Evolutionary conservation across 64 coral and sea anemone genomes (phyloP).

Genomic region (Hydrozoanthus tunicans): DNA sequence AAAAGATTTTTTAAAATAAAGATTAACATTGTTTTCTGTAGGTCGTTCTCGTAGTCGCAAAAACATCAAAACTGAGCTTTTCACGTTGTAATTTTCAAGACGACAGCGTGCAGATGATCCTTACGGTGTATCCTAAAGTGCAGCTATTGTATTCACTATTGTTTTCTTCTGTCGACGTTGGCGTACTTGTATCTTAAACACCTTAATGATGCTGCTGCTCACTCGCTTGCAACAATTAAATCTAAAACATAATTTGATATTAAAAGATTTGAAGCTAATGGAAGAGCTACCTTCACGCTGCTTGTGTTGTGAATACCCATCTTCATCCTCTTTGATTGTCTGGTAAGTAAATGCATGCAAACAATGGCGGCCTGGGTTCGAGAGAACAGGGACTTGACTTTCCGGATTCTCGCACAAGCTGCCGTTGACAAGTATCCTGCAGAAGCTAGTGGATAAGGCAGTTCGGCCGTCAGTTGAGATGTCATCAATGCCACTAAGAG

Average conservation of each 20-base stretch:
- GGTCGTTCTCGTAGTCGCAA: too few relatives aligned
- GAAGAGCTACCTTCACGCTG: not conserved
- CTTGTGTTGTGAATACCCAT: not conserved
- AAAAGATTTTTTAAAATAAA: too few relatives aligned
- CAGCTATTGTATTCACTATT: too few relatives aligned
- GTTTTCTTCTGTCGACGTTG: too few relatives aligned
- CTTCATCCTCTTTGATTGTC: not conserved
- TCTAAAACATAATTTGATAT: not conserved
- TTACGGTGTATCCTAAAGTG: too few relatives aligned
- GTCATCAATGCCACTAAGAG: not conserved
- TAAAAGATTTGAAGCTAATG: not conserved
- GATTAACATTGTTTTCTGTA: too few relatives aligned
- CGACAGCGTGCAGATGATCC: too few relatives aligned
- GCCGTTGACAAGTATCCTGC: slow-evolving; percentile 45
- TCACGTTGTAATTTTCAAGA: too few relatives aligned
- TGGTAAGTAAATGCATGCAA: slow-evolving; percentile 48
- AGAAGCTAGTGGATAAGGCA: slow-evolving; percentile 21
- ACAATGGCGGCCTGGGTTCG: slow-evolving; percentile 16
- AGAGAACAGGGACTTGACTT: slow-evolving; percentile 25
- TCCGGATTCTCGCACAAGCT: not conserved
- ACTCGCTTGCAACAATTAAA: too few relatives aligned
- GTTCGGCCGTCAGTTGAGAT: not conserved
- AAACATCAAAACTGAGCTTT: too few relatives aligned
- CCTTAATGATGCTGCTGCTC: too few relatives aligned
- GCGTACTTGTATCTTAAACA: too few relatives aligned